Base-by-base conservation (phyloP, 2,888 invertebrate species). In the Tenthredo distinguenda region DNA sequence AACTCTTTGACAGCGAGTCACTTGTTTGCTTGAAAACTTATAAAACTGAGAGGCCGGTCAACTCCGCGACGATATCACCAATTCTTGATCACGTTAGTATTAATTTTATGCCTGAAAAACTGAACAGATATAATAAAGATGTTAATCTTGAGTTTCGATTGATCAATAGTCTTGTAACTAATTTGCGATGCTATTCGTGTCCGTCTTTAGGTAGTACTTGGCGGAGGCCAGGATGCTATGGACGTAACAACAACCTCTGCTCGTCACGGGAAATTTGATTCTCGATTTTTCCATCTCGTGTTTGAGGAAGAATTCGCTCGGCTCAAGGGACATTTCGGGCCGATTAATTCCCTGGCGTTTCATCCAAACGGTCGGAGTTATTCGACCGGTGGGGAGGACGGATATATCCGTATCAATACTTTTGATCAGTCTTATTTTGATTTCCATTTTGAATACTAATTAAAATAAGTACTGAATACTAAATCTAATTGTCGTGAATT, bases 191-290 rank as follows among this genome's bases (percentile, higher is more conserved):
- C 12, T 18, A 34, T 40, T 40, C 21, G 12, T 62, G 68, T 34
- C 85, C 82, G 86, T 87, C 90, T 90, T 1, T 88, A 96, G 96
- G 95, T 99, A 7, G 98, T 99, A 1, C 95, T 99, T 72, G 99
- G 99, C 86, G 99, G 99, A 94, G 99, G 99, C 90, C 99, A 99
- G 94, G 99, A 99, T 94, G 99, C 99, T 85, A 99, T 99, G 98
- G 99, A 99, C 92, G 99, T 99, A 86, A 99, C 99, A 72, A 99
- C 98, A 1, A 99, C 99, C 0, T 98, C 98, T 0, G 96, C 98
- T 0, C 96, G 98, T 89, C 96, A 98, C 87, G 99, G 99, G 84
- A 99, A 99, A 95, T 99, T 99, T 93, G 99, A 99, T 93, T 98
- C 97, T 12, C 97, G 94, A 84, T 96, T 97, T 91, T 97, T 95